Percentiles rank a stretch among this genome's conserved stretches.
Conservation (phyloP, 2,888 invertebrate genomes). For the Cerastis leucographa region DNA sequence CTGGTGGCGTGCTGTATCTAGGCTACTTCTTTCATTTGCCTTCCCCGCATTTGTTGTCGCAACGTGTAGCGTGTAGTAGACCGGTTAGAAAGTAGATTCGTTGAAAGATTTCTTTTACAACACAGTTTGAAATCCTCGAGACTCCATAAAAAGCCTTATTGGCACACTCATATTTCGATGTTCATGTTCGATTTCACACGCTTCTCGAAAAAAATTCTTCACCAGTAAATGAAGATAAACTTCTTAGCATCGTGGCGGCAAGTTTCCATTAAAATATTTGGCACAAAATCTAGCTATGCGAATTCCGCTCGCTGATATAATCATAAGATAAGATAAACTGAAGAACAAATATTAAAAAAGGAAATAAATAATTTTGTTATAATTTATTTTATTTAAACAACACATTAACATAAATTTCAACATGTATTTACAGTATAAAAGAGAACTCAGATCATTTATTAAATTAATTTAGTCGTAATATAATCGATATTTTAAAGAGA, state of each 20-base stretch:
- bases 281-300: no score
- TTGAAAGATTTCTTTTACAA: no score
- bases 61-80: neutral
- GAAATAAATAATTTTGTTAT: neutral
- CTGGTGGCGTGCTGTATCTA: neutral
- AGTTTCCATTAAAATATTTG: no score
- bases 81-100: neutral
- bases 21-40: neutral
- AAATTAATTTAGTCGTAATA: conserved; percentile 13
- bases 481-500: neutral
- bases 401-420: conserved; percentile 17
- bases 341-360: neutral
- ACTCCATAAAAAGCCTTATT: neutral
- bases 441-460: conserved; percentile 32
- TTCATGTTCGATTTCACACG: neutral
- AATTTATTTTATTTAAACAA: conserved; percentile 27
- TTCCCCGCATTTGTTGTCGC: neutral
- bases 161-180: neutral
- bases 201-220: neutral
- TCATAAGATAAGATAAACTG: neutral
- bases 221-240: no score
- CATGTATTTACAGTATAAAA: conserved; percentile 57
- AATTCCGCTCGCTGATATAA: no score
- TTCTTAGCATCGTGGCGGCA: no score
- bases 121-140: neutral